A percentile compares a stretch with the other conserved stretches of the same genome.
phyloP scores from a whole-genome alignment of 2,113 vertebrate genomes.

The Ailurus styani region DNA sequence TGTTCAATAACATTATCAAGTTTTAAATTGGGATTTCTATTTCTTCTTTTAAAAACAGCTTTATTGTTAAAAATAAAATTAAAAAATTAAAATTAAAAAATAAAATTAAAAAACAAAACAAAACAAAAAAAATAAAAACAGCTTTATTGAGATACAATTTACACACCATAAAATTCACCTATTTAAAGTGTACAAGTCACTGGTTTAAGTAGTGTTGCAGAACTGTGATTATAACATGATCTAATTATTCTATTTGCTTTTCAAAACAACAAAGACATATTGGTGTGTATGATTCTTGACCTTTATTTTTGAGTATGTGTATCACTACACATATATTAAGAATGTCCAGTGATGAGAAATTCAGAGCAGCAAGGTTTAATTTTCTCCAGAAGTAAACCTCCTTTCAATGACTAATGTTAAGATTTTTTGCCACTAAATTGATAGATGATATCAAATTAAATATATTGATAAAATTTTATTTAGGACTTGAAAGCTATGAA shows the following conservation, averaged over 20 bases:
- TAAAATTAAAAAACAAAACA: too few relatives aligned
- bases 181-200: not conserved
- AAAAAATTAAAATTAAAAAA: not conserved
- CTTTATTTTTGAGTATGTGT: not conserved
- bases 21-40: conserved; percentile 38
- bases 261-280: not conserved
- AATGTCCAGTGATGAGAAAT: not conserved
- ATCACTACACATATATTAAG: not conserved
- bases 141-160: conserved; percentile 27
- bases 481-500: conserved; percentile 44
- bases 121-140: too few relatives aligned
- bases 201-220: not conserved
- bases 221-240: not conserved
- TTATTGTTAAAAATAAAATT: not conserved
- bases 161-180: conserved; percentile 14
- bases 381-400: not conserved
- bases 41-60: not conserved
- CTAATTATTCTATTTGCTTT: conserved; percentile 11
- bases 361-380: conserved; percentile 14
- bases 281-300: not conserved
- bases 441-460: conserved; percentile 45
- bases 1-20: conserved; percentile 35
- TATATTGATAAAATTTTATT: conserved; percentile 55
- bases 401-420: conserved; percentile 20
- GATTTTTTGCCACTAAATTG: conserved; percentile 30